Evolutionary conservation across 2,113 vertebrate species (phyloP), one percentile per base, ranked within the genome.

Genomic region (Chascanopsetta lugubris): DNA sequence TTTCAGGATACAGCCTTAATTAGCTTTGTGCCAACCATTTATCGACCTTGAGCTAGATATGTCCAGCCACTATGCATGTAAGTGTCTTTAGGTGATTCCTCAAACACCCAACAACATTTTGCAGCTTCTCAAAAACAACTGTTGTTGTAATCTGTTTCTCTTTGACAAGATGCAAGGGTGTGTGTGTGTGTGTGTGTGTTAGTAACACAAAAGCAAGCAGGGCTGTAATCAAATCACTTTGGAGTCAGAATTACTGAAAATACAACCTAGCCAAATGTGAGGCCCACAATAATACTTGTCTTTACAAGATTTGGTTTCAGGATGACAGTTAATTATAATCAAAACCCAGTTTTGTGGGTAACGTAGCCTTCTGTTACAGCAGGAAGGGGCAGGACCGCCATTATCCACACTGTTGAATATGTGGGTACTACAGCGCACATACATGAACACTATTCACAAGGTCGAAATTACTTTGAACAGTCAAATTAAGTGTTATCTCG

Each of bases 101-200:
- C 34, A 40, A 65, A 57, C 27, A 36, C 25, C 29, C 48, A 61
- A 59, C 57, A 20, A 34, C 34, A n/a, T 75, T 71, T 38, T 55
- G 22, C 57, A 13, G 13, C 43, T 22, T 25, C 48, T 25, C 36
- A 12, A 38, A 66, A n/a, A 65, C 54, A 6, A 49, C 60, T 53
- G 48, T 36, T 26, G 36, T 25, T 70, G 27, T n/a, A 70, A 59
- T 62, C 48, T 68, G 30, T 69, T 47, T 34, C 45, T 27, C 30
- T 77, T 40, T 45, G 62, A 75, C 47, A 34, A 42, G 32, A 54
- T 42, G 45, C 57, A 40, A 20, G 40, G 3, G 8, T 69, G 47
- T 82, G 80, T 85, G 66, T 69, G 71, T 73, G 40, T 2, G 8
- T 69, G 47, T 82, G 80, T 85, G 66, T 69, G 71, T 73, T 63